These are phyloP conservation scores for Gambelia wislizenii DNA, from an alignment of 2,797 vertebrate species.

Conservation along the genomic window DNA sequence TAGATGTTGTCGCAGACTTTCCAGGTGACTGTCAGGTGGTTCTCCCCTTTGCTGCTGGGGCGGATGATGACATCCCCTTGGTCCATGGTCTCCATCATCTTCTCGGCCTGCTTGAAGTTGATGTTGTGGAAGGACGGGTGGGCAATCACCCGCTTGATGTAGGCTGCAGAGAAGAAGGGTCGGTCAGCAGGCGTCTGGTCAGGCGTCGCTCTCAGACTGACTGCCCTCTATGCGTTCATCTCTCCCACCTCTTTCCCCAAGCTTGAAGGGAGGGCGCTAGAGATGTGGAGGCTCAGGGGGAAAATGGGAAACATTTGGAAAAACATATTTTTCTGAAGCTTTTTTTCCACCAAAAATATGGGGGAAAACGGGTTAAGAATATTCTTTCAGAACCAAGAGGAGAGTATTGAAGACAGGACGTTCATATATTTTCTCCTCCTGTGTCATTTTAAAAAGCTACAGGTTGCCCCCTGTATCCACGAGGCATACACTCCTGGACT, in stretches of 20 bases:
- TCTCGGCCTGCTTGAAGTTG: slow-evolving; percentile 99
- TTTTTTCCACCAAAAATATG: no score
- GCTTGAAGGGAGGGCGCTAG: not conserved
- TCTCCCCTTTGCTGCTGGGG: slow-evolving; percentile 98
- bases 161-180: slow-evolving; percentile 79
- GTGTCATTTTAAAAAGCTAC: no score
- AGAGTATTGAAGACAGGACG: no score
- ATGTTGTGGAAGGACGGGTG: slow-evolving; percentile 99
- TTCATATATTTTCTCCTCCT: no score
- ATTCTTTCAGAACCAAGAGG: no score
- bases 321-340: no score
- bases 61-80: slow-evolving; percentile 97
- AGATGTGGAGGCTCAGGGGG: no score
- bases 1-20: slow-evolving; percentile 97
- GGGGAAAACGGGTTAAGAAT: no score
- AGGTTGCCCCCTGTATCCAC: no score
- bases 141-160: slow-evolving; percentile 98
- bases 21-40: slow-evolving; percentile 98
- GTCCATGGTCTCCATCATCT: slow-evolving; percentile 99
- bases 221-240: fast-evolving
- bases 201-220: no score
- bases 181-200: slow-evolving; percentile 11
- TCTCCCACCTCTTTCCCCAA: fast-evolving
- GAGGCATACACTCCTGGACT: no score
- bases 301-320: no score